Evolutionary conservation across 1,140 invertebrate genomes (phyloP).

Genomic region (Varroa destructor): DNA sequence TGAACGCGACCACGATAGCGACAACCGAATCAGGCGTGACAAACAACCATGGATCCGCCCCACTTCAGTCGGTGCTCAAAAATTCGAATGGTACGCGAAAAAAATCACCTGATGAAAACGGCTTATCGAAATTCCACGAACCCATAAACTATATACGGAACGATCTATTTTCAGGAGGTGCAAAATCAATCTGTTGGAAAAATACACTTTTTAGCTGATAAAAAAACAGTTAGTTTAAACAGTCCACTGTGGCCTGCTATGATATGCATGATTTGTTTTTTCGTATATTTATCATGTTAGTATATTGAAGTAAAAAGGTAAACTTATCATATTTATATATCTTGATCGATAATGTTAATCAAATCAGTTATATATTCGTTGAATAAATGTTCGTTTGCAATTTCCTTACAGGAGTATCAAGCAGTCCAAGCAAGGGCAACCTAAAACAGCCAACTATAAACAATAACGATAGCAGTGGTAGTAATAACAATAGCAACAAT

Average conservation of each 20-base stretch:
- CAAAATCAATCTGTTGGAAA: no score
- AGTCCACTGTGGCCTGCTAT: no score
- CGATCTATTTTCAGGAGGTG: no score
- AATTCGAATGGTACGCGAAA: conserved; percentile 11
- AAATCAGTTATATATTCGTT: background rate
- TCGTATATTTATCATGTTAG: no score
- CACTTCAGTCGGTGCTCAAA: conserved; percentile 24
- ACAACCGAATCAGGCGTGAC: conserved; percentile 28
- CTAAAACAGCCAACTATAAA: background rate
- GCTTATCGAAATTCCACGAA: background rate
- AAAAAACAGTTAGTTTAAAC: no score
- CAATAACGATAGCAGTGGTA: background rate
- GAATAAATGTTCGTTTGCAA: background rate
- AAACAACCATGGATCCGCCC: background rate
- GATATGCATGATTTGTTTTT: no score
- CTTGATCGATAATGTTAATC: no score
- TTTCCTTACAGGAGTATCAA: background rate
- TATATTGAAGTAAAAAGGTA: no score
- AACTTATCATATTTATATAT: no score
- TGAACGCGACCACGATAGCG: background rate
- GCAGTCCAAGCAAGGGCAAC: conserved; percentile 26
- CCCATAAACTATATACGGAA: no score
- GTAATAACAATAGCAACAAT: conserved; percentile 11
- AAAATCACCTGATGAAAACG: background rate
- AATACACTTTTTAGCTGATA: no score